phyloP scores from a whole-genome alignment of 2,113 vertebrate genomes.

The Sinocyclocheilus maitianheensis region DNA sequence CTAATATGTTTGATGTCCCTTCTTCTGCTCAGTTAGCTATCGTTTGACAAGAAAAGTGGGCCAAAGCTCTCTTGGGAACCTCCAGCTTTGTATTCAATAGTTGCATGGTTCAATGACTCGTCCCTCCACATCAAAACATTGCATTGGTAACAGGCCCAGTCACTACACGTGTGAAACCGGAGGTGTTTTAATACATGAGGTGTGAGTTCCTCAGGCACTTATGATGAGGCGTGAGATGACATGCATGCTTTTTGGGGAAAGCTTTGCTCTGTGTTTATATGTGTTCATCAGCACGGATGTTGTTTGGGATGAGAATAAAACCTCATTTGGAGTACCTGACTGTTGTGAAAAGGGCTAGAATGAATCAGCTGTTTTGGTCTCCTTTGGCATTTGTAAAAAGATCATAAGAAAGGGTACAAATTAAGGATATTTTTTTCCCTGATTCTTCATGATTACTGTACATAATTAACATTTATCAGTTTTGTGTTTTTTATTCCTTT shows the following conservation, averaged over 20 bases:
- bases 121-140: constrained; percentile 47
- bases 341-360: background rate
- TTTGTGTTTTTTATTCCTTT: background rate
- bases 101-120: constrained; percentile 42
- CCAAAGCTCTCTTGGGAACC: constrained; percentile 28
- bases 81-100: constrained; percentile 33
- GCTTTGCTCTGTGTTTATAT: background rate
- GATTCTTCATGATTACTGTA: background rate
- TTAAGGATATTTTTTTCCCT: background rate
- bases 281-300: background rate
- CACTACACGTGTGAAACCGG: constrained; percentile 34
- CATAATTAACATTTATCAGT: constrained; percentile 15
- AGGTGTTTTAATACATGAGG: constrained; percentile 41
- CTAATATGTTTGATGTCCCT: constrained; percentile 14
- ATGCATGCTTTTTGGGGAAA: constrained; percentile 2
- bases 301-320: constrained; percentile 15
- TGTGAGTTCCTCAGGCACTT: constrained; percentile 37
- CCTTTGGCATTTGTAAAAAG: background rate
- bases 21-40: constrained; percentile 40
- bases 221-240: constrained; percentile 21
- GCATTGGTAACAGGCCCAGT: constrained; percentile 35
- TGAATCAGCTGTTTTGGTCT: constrained; percentile 16
- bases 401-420: background rate
- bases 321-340: background rate
- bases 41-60: constrained; percentile 43